Evolutionary conservation across 2,888 invertebrate species (phyloP), one percentile per base, ranked within the genome.

Genomic region (Psylliodes chrysocephalus): DNA sequence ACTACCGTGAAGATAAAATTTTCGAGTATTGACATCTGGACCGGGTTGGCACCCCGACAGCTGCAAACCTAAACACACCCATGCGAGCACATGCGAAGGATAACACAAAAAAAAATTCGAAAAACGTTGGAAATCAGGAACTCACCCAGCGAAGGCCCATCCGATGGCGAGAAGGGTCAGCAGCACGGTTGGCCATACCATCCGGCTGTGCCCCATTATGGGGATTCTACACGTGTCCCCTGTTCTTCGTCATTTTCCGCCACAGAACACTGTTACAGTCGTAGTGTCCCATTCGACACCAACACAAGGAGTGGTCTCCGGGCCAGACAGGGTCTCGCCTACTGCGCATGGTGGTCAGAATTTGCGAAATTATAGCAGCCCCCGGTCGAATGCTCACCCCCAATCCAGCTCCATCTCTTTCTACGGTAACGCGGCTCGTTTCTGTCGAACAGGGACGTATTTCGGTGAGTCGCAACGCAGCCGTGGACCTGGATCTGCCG

Each of bases 121-220:
- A 18, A 44, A 42, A 14, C 10, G 42, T 5, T 17, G 5, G 22
- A n/a, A 28, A 28, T 0, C 14, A 19, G n/a, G 40, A 73, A 85
- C 82, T 83, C 81, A 84, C 85, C 83, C 85, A 79, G 84, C 83
- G 74, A 79, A 82, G 76, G 82, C 82, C 79, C 77, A 78, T 67
- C 75, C 76, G 60, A 80, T 74, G 81, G 85, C 85, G 80, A 66
- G 15, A 14, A 88, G 84, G 84, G 85, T 86, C 84, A 88, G 84
- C 81, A 76, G 75, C 75, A 68, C 73, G 75, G 75, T 84, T 81
- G 82, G 82, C 85, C 75, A 86, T 84, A 84, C 86, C 79, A 80
- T 78, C 79, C 86, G 84, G 86, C 87, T 79, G 79, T 77, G 79
- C 81, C 80, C 81, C 81, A 81, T 81, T 75, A 81, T 79, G 81